Percentiles rank a stretch among this genome's conserved stretches.
phyloP scores from a whole-genome alignment of 1,140 invertebrate genomes.

The Agraylea sexmaculata region DNA sequence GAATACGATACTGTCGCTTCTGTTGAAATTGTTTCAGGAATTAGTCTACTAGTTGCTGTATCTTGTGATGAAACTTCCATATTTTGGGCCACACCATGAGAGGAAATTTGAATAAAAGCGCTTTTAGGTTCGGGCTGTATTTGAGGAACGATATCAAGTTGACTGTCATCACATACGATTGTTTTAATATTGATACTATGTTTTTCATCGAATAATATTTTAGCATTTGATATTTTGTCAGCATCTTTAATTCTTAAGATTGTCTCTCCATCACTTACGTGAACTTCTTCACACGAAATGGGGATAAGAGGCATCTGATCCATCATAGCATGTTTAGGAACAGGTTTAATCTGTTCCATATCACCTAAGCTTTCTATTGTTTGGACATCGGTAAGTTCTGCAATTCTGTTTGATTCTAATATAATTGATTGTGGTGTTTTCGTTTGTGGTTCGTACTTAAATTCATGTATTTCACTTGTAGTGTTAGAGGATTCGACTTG shows the following conservation, averaged over 20 bases:
- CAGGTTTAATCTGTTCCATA: slow-evolving; percentile 6
- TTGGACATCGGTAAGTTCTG: slow-evolving; percentile 24
- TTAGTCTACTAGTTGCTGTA: too few species aligned
- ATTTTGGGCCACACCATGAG: slow-evolving; percentile 32
- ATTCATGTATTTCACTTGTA: slow-evolving; percentile 9
- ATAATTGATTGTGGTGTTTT: slow-evolving; percentile 9
- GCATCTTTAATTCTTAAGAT: slow-evolving; percentile 2
- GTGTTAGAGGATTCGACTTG: slow-evolving; percentile 13
- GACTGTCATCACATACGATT: slow-evolving; percentile 11
- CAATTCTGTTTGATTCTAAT: slow-evolving; percentile 18
- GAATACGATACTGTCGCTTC: slow-evolving; percentile 19
- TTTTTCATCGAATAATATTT: slow-evolving; percentile 12
- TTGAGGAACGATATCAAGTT: slow-evolving; percentile 6
- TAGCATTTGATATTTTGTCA: slow-evolving; percentile 7
- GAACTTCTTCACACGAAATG: slow-evolving; percentile 15
- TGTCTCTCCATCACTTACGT: slow-evolving; percentile 14
- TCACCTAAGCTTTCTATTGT: slow-evolving; percentile 19
- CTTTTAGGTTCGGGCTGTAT: background rate
- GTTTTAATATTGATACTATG: slow-evolving; percentile 16
- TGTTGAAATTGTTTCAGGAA: slow-evolving; percentile 23
- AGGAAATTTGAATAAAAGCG: background rate
- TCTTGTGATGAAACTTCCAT: too few species aligned
- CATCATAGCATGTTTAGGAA: slow-evolving; percentile 7
- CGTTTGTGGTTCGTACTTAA: slow-evolving; percentile 5
- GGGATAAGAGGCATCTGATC: slow-evolving; percentile 15